Base-by-base conservation (phyloP, 2,888 invertebrate species). In the Lydus trimaculatus region DNA sequence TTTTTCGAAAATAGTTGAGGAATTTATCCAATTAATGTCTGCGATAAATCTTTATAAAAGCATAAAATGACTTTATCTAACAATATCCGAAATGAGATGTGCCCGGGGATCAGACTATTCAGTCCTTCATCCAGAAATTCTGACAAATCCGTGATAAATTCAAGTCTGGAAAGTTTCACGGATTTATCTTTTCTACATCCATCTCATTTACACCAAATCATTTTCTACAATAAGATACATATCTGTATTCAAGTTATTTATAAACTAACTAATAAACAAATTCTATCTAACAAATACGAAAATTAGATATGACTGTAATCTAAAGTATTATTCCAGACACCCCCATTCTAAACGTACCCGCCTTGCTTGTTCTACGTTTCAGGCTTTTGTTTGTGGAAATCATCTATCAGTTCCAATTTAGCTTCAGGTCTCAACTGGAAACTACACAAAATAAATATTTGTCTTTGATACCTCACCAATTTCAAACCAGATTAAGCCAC, bases 391-490 rank as follows among this genome's bases (percentile, higher is more conserved):
- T 63, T 58, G 58, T 28, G 23, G 58, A 33, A 64, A 58, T 58
- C 64, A 64, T 58, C 64, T 64, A 64, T 58, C 58, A 33, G 13
- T 58, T 64, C 36, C 64, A 65, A 65, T 65, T 65, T 67, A 56
- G 65, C 58, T 20, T 39, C 39, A 61, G 58, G 65, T 25, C 15
- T 25, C 43, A 9, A 48, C 66, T 56, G 58, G 39, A 58, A 56
- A 43, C 58, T 31, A 67, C 52, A 23, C 17, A 63, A 67, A 65
- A 58, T 28, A 70, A 70, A 70, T 70, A 67, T 70, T 70, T 70
- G 62, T 65, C 58, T 70, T 67, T 48, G 58, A 69, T 69, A 64
- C 58, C 63, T 64, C 43, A 2, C 60, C 69, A 66, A 63, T 63
- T 64, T 61, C 28, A 58, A 63, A 58, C 59, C 4, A 43, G 69